Evolutionary conservation across 2,888 invertebrate species (phyloP).

Genomic region (Andrena hattorfiana): DNA sequence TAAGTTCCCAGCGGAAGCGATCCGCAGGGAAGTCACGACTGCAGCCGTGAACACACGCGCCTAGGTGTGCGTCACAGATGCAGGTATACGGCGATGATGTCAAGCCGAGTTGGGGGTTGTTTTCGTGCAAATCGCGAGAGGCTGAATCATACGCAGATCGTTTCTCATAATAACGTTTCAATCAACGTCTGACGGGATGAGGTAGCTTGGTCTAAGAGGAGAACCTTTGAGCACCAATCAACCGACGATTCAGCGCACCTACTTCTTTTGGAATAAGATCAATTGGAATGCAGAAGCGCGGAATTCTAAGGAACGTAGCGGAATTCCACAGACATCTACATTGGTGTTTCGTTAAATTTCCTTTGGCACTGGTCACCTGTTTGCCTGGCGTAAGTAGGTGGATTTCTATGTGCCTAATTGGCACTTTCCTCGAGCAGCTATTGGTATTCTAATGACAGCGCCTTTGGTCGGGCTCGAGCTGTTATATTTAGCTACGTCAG

Average conservation of each 20-base stretch:
- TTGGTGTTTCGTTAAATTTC: background rate
- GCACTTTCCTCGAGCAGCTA: conserved; percentile 1
- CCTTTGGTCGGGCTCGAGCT: no score
- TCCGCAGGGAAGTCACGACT: conserved; percentile 2
- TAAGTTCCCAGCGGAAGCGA: conserved; percentile 10
- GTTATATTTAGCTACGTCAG: no score
- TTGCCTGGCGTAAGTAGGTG: background rate
- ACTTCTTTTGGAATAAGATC: background rate
- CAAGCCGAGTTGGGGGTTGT: conserved; percentile 20
- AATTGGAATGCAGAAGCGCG: background rate
- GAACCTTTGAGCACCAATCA: background rate
- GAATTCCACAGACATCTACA: background rate
- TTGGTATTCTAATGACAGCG: conserved; percentile 2
- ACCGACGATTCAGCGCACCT: background rate
- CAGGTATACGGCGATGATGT: conserved; percentile 39
- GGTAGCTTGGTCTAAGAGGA: background rate
- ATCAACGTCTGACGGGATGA: background rate
- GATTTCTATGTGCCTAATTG: background rate
- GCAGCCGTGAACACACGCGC: conserved; percentile 11
- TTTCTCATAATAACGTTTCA: background rate
- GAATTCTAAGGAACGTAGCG: background rate
- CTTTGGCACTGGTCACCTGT: conserved; percentile 1
- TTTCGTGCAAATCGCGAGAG: conserved; percentile 1
- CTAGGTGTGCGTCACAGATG: background rate
- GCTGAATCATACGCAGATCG: conserved; percentile 28